These are phyloP conservation scores for Meta bourneti DNA, from an alignment of 2,888 invertebrate species.

Conservation along the genomic window DNA sequence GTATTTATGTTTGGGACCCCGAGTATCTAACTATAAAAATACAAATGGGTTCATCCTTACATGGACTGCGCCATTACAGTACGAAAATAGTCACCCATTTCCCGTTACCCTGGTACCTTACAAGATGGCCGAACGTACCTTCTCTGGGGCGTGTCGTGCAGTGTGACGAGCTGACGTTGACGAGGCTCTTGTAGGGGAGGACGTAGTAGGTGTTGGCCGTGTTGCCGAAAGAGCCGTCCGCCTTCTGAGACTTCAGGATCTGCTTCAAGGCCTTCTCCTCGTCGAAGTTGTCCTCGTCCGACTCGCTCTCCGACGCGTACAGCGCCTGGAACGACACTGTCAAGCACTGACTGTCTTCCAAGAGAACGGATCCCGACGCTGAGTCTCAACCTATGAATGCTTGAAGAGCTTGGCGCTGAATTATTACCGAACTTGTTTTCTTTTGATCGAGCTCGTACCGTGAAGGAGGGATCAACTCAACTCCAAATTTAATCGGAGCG, in stretches of 20 bases:
- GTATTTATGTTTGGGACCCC: too few species aligned
- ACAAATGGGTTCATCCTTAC: too few species aligned
- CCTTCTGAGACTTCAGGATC: conserved; percentile 14
- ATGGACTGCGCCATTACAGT: too few species aligned
- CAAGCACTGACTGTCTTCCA: too few species aligned
- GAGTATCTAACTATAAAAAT: too few species aligned
- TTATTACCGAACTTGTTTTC: not conserved
- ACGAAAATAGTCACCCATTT: too few species aligned
- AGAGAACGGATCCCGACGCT: too few species aligned
- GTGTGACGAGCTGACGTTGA: conserved; percentile 24
- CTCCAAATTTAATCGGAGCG: too few species aligned
- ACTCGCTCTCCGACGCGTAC: conserved; percentile 12
- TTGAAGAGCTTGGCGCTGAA: not conserved
- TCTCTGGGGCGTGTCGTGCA: not conserved
- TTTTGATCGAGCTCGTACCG: not conserved
- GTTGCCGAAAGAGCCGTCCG: conserved; percentile 56
- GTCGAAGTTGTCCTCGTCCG: conserved; percentile 9
- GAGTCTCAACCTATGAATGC: too few species aligned
- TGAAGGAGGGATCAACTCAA: too few species aligned
- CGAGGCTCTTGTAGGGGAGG: conserved; percentile 43
- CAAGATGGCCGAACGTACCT: conserved; percentile 2
- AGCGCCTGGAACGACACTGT: conserved; percentile 16
- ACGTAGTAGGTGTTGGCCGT: conserved; percentile 43
- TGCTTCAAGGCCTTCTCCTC: not conserved
- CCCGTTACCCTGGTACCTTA: too few species aligned